Conservation (phyloP, 2,888 invertebrate genomes). For the Drosophila paramelanica region DNA sequence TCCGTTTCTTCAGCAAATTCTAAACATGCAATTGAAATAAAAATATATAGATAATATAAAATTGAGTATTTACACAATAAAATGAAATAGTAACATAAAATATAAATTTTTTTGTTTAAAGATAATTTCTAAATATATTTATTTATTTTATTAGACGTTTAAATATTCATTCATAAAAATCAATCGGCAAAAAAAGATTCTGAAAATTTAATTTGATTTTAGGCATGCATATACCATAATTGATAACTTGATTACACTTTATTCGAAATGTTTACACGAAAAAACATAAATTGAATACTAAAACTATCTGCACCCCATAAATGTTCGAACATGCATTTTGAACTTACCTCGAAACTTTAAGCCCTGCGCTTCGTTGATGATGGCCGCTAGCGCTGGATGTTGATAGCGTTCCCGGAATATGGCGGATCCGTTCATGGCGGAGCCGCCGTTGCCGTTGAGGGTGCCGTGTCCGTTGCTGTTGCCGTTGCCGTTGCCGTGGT, state of each 20-base stretch:
- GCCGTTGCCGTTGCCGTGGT: slow-evolving; percentile 67
- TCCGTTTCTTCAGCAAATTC: slow-evolving; percentile 69
- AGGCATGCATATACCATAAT: too few species aligned
- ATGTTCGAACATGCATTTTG: not conserved
- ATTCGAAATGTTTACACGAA: too few species aligned
- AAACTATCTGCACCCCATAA: not conserved
- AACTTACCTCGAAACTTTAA: slow-evolving; percentile 83
- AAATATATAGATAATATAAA: slow-evolving; percentile 44
- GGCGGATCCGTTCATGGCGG: slow-evolving; percentile 78
- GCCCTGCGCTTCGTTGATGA: slow-evolving; percentile 84
- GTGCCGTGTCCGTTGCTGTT: slow-evolving; percentile 77
- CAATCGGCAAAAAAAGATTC: too few species aligned
- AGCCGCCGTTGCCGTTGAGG: slow-evolving; percentile 62
- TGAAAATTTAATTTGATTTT: not conserved
- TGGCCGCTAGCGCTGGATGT: slow-evolving; percentile 84
- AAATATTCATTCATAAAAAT: too few species aligned
- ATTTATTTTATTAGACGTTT: too few species aligned
- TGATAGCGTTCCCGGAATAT: slow-evolving; percentile 84
- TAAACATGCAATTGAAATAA: slow-evolving; percentile 72
- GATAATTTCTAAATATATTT: too few species aligned
- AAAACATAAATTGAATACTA: too few species aligned
- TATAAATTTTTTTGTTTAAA: too few species aligned
- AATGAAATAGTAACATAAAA: not conserved
- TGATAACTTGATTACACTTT: too few species aligned
- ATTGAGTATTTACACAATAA: slow-evolving; percentile 28